Base-by-base conservation (phyloP, 2,888 invertebrate genomes). In the Dugesia japonica region DNA sequence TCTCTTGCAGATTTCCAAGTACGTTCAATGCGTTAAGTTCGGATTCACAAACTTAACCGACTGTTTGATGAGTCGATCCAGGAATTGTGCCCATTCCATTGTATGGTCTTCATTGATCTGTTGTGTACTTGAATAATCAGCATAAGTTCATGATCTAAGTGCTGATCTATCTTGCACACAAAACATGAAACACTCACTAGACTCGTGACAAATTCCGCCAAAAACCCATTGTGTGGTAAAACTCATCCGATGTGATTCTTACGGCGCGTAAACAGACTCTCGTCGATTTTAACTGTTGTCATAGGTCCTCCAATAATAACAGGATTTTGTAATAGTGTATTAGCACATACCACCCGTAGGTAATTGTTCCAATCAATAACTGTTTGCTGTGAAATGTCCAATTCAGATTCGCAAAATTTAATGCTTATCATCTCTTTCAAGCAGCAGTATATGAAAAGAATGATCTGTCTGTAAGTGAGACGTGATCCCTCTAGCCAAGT, bases 341-440 rank as follows among this genome's bases (percentile, higher is more conserved):
- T 15, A 1, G 42, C 38, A 42, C 74, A 74, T 26, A 74, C 23
- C 26, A 72, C 42, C 1, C 74, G 42, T 23, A 74, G 4, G 23
- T 38, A 74, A 1, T 9, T 31, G 42, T 74, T 74, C 74, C 74
- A 74, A 42, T 74, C 74, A 13, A 74, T 26, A 7, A 20, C 20
- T 15, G 73, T 33, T 9, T 15, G 9, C 9, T 42, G 1, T 17
- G 28, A 33, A 33, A 74, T 74, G 9, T 26, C 74, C 26, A 74
- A 74, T 20, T 74, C 74, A 28, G 1, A 4, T 74, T 72, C 56
- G 17, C 9, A 56, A n/a, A 56, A 56, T n/a, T 56, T 56, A n/a
- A 56, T 56, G 23, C 56, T 56, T 9, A n/a, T 56, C 17, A 56
- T 4, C 23, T 56, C 56, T 1, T 56, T 4, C 9, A 4, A 9